A percentile compares a stretch with the other conserved stretches of the same genome.
These are phyloP conservation scores for Anisognathus igniventris DNA, from an alignment of 2,797 vertebrate genomes.

Conservation along the genomic window DNA sequence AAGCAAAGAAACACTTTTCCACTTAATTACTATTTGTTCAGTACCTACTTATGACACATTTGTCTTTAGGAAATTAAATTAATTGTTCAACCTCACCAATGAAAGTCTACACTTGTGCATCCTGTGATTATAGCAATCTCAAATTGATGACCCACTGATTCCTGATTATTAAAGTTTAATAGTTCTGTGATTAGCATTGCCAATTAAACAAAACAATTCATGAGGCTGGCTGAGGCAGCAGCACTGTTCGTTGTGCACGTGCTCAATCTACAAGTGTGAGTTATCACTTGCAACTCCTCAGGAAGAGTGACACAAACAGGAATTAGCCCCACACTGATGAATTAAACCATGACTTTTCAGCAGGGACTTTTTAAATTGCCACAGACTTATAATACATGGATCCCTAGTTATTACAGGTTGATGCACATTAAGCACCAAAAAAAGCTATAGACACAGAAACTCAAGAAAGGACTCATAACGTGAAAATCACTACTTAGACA, in stretches of 20 bases:
- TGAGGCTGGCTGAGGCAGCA: slow-evolving; percentile 5
- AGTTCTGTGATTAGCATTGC: slow-evolving; percentile 52
- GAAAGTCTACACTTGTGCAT: slow-evolving; percentile 38
- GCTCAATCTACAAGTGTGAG: background rate
- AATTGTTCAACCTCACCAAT: slow-evolving; percentile 31
- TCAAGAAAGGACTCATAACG: background rate
- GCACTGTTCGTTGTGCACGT: background rate
- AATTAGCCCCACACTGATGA: background rate
- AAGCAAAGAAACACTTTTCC: slow-evolving; percentile 20
- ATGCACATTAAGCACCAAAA: background rate
- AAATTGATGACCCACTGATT: slow-evolving; percentile 58
- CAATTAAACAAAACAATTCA: slow-evolving; percentile 8
- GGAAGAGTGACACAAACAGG: background rate
- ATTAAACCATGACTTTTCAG: background rate
- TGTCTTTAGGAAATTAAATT: slow-evolving; percentile 56
- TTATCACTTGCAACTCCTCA: background rate
- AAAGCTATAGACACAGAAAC: background rate
- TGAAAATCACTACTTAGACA: background rate
- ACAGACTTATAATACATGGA: background rate
- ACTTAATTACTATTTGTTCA: slow-evolving; percentile 41
- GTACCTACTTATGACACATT: slow-evolving; percentile 7
- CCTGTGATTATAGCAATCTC: slow-evolving; percentile 48
- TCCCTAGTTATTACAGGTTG: background rate
- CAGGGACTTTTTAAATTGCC: background rate
- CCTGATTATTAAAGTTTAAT: slow-evolving; percentile 62